Conservation (phyloP, 2,797 vertebrate genomes). For the Setipinna tenuifilis region DNA sequence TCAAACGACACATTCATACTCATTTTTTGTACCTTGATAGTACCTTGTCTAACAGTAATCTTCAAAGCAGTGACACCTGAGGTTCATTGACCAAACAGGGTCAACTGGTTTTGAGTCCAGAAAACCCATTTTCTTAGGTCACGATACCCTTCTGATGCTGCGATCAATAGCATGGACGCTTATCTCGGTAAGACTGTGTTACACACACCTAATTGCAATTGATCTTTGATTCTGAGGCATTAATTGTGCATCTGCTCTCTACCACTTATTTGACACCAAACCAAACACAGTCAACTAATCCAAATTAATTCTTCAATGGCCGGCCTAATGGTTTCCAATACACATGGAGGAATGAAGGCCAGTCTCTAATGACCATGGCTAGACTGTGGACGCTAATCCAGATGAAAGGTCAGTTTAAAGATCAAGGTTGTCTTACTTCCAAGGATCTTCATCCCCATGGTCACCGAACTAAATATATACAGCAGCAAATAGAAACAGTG, state of each 20-base stretch:
- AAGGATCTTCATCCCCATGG: not conserved
- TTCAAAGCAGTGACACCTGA: not conserved
- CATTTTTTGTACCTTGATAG: not conserved
- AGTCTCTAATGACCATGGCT: conserved; percentile 39
- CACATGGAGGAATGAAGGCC: conserved; percentile 23
- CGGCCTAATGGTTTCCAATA: conserved; percentile 68
- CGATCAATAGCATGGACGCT: conserved; percentile 73
- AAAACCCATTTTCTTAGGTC: conserved; percentile 53
- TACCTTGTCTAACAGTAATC: not conserved
- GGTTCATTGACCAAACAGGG: conserved; percentile 67
- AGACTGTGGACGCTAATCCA: conserved; percentile 27
- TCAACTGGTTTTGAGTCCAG: conserved; percentile 65
- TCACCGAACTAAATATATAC: not conserved
- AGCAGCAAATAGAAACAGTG: not conserved
- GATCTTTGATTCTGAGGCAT: conserved; percentile 71
- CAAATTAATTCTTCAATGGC: conserved; percentile 69
- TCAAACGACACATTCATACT: not conserved
- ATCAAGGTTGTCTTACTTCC: conserved; percentile 56
- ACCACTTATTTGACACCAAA: conserved; percentile 50
- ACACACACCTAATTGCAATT: conserved; percentile 79
- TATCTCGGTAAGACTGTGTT: conserved; percentile 72
- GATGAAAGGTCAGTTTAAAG: conserved; percentile 50
- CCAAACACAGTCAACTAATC: conserved; percentile 55
- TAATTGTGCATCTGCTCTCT: conserved; percentile 73
- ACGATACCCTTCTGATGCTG: conserved; percentile 50